A percentile compares a stretch with the other conserved stretches of the same genome.
phyloP scores from a whole-genome alignment of 2,113 vertebrate species.

The Chionodraco myersi region DNA sequence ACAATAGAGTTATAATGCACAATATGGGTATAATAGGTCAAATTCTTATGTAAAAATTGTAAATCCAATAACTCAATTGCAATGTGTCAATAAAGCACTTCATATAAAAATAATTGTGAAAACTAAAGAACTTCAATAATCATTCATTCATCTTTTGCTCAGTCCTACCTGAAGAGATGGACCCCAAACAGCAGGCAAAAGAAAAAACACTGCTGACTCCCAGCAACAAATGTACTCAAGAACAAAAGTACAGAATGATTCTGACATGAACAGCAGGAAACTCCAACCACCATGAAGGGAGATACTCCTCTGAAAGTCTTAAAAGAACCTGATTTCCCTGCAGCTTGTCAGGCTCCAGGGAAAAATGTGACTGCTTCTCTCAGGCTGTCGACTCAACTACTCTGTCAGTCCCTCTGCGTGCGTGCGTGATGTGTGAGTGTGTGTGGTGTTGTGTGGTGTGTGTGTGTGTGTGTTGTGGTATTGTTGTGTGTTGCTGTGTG shows the following conservation, averaged over 20 bases:
- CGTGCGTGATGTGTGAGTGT: slow-evolving; percentile 18
- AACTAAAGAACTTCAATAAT: neutral
- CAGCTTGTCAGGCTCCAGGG: slow-evolving; percentile 44
- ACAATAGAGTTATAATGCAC: neutral
- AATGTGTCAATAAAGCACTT: neutral
- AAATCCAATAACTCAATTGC: neutral
- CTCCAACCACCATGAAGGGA: slow-evolving; percentile 12
- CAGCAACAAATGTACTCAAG: slow-evolving; percentile 25
- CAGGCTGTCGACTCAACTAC: slow-evolving; percentile 36
- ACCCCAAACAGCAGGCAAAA: slow-evolving; percentile 22
- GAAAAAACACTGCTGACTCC: slow-evolving; percentile 11
- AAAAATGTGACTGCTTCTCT: slow-evolving; percentile 57
- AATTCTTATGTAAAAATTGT: neutral
- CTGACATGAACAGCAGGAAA: slow-evolving; percentile 4
- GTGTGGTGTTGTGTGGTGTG: slow-evolving; percentile 20
- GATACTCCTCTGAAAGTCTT: slow-evolving; percentile 8
- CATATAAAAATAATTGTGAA: neutral
- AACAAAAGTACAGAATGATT: neutral
- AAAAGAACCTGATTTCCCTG: slow-evolving; percentile 39
- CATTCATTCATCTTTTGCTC: slow-evolving; percentile 9
- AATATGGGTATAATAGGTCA: neutral
- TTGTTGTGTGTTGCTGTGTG: slow-evolving; percentile 16
- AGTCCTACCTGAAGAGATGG: slow-evolving; percentile 70
- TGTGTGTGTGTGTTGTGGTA: neutral
- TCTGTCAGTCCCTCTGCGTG: slow-evolving; percentile 30